phyloP scores from a whole-genome alignment of 1,140 invertebrate genomes.

The Acromyrmex echinatior region DNA sequence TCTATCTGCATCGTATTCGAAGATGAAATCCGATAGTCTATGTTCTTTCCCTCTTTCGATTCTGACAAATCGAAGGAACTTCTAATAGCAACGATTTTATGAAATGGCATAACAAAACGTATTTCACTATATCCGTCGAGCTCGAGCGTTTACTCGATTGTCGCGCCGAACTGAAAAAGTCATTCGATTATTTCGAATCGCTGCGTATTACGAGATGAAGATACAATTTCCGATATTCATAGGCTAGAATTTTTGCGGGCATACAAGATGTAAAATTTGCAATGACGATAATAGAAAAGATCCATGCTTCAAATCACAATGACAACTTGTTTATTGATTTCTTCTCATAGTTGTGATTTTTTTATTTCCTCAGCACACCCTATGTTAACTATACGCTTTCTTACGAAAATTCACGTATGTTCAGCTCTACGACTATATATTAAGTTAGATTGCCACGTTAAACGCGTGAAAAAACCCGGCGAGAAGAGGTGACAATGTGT shows the following conservation, averaged over 20 bases:
- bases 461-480: slow-evolving; percentile 16
- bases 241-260: not conserved
- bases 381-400: not conserved
- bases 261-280: slow-evolving; percentile 11
- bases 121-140: slow-evolving; percentile 65
- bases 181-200: slow-evolving; percentile 39
- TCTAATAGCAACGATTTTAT: slow-evolving; percentile 77
- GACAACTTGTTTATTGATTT: not conserved
- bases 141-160: slow-evolving; percentile 16
- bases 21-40: slow-evolving; percentile 23
- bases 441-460: slow-evolving; percentile 31
- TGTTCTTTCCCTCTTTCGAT: slow-evolving; percentile 22
- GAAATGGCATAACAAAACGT: slow-evolving; percentile 80
- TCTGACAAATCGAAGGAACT: slow-evolving; percentile 74
- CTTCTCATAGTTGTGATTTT: not conserved
- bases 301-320: not conserved
- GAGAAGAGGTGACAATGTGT: slow-evolving; percentile 41
- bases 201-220: not conserved
- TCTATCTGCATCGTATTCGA: not conserved
- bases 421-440: slow-evolving; percentile 5
- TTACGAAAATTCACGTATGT: not conserved
- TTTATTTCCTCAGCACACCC: not conserved
- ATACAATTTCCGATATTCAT: not conserved
- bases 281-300: not conserved
- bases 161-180: slow-evolving; percentile 22